Evolutionary conservation across 2,797 vertebrate species (phyloP), one percentile per base, ranked within the genome.

Genomic region (Euphonia xanthogaster): DNA sequence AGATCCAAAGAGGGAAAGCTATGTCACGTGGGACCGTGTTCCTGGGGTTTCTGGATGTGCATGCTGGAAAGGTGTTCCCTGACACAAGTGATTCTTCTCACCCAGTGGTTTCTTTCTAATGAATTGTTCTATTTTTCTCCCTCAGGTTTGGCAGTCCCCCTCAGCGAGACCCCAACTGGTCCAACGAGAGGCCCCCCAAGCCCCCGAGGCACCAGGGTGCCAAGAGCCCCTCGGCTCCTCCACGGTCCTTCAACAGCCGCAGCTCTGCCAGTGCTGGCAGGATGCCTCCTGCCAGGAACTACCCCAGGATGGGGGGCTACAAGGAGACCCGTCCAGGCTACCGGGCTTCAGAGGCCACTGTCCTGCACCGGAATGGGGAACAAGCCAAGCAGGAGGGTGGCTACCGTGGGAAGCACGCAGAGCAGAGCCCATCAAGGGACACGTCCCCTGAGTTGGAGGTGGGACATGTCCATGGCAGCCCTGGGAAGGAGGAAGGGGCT

Each of bases 151-250:
- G 96, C 50, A 96, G 95, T 44, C 98, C 99, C 55, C 98, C 99
- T 27, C 97, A 97, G 89, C 98, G 98, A 97, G 99, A 99, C 93
- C 98, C 98, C 12, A 98, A 98, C 40, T 99, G 98, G 98, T 74
- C 98, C 47, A 98, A 97, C 1, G 98, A 98, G 86, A 97, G 98
- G 48, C 97, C 98, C 3, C 96, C 65, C 81, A 98, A 91, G 71
- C 97, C 74, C 21, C 98, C 95, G 1, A 97, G 95, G 90, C 98
- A 92, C 66, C 97, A 95, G 88, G 97, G 86, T n/a, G 87, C 90
- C 28, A 97, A 98, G 71, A 94, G 75, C 31, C 72, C 83, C 73
- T 95, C 95, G 5, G 63, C 96, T 8, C 28, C 97, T 15, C 95
- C 96, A 1, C 97, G 98, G 20, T 96, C 98, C 58, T 98, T 97